Conservation (phyloP, 2,888 invertebrate species). For the Syrphus vitripennis region DNA sequence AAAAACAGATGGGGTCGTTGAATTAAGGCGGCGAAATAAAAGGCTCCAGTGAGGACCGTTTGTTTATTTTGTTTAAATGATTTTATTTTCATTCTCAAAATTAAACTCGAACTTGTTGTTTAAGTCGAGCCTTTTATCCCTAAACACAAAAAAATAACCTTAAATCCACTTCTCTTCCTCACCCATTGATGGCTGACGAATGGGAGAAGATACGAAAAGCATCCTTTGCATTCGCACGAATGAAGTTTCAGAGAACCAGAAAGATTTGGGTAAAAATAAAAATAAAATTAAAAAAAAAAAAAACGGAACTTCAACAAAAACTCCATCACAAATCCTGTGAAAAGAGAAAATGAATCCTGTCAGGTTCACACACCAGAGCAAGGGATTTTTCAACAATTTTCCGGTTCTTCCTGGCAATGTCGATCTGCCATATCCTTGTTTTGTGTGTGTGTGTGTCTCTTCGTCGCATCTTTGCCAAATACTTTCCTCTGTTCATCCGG, state of each 20-base stretch:
- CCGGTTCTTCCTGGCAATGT: constrained; percentile 58
- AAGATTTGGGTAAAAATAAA: constrained; percentile 2
- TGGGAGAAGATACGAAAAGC: neutral
- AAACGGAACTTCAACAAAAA: neutral
- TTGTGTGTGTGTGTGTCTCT: neutral
- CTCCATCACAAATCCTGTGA: neutral
- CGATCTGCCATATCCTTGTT: constrained; percentile 29
- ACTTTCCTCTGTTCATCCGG: constrained; percentile 46
- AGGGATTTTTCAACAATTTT: constrained; percentile 59
- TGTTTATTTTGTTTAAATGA: constrained; percentile 62
- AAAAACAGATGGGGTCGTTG: neutral
- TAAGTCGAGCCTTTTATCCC: neutral
- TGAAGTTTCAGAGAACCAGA: constrained; percentile 19
- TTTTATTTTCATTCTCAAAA: constrained; percentile 58
- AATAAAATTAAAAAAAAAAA: neutral
- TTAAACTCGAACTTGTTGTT: constrained; percentile 45
- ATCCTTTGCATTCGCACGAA: constrained; percentile 59
- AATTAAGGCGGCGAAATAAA: constrained; percentile 19
- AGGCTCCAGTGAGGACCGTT: neutral
- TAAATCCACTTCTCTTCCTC: neutral
- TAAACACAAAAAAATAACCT: neutral
- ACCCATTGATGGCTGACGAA: neutral
- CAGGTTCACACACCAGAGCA: constrained; percentile 46
- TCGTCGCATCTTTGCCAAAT: constrained; percentile 15
- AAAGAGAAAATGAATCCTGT: constrained; percentile 65